Evolutionary conservation across 2,888 invertebrate genomes (phyloP), one percentile per base, ranked within the genome.

Genomic region (Nephrotoma appendiculata): DNA sequence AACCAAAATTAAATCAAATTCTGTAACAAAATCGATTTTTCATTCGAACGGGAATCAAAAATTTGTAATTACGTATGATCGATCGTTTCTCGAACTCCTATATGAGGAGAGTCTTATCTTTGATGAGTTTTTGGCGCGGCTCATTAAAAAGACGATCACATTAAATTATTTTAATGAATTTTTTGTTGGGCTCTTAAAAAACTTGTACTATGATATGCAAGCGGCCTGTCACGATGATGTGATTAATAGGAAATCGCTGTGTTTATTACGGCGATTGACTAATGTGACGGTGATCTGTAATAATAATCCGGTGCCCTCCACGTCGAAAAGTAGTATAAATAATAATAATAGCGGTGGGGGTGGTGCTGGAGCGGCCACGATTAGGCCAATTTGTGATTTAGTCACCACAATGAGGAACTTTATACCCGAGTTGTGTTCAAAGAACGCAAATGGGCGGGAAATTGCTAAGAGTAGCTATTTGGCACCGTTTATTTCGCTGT

Each of bases 401-500:
- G 92, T 95, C 86, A 93, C 93, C 0, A 92, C 93, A 88, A 94
- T 95, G 91, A 92, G 93, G 3, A 96, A 97, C 90, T 97, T 96
- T 92, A 90, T 94, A 87, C 97, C 96, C 0, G 94, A 94, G 9
- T 91, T 95, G 1, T 93, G 95, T 88, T 96, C 96, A 1, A 94
- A 94, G 1, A 89, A 89, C 48, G 96, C 96, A 6, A 93, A 93
- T 0, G 99, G 99, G 0, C 93, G 98, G 83, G 99, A 99, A 92
- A 93, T 98, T 87, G 95, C 96, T 0, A 93, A 95, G 86, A 95
- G 96, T 85, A 96, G 97, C 87, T 97, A 95, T 90, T 93, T 99
- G 6, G 98, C 98, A 15, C 97, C 98, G 0, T 98, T 99, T 92
- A 93, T 99, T 88, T 95, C 95, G 9, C 95, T 98, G 0, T 98